Percentiles rank a stretch among this genome's conserved stretches.
phyloP scores from a whole-genome alignment of 1,140 invertebrate genomes.

The Heliconius congener region DNA sequence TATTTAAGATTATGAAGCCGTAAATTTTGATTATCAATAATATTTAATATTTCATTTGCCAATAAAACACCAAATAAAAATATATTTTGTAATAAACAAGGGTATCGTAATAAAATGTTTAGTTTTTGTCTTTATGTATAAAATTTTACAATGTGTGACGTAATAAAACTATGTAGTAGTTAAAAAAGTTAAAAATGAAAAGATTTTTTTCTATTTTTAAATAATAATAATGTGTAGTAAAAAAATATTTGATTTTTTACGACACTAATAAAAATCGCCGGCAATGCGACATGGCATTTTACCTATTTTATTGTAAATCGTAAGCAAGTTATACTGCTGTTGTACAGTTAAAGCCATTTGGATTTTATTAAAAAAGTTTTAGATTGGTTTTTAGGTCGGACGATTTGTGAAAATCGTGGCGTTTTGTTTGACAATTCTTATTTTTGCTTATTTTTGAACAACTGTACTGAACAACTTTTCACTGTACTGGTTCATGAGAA shows the following conservation, averaged over 20 bases:
- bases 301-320: not conserved
- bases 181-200: too few species aligned
- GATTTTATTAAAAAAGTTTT: not conserved
- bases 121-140: not conserved
- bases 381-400: not conserved
- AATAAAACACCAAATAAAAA: not conserved
- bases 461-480: too few species aligned
- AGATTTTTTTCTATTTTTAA: too few species aligned
- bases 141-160: not conserved
- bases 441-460: slow-evolving; percentile 1
- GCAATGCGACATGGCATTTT: not conserved
- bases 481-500: not conserved
- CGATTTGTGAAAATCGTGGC: not conserved
- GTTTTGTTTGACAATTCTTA: not conserved
- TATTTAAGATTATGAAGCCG: not conserved
- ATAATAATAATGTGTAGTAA: not conserved
- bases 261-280: not conserved
- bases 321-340: not conserved
- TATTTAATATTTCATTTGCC: not conserved
- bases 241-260: not conserved
- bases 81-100: not conserved
- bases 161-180: too few species aligned
- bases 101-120: not conserved
- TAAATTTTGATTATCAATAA: not conserved
- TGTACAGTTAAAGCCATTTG: not conserved